phyloP scores from a whole-genome alignment of 2,888 invertebrate species.

The Tiliacea citrago region DNA sequence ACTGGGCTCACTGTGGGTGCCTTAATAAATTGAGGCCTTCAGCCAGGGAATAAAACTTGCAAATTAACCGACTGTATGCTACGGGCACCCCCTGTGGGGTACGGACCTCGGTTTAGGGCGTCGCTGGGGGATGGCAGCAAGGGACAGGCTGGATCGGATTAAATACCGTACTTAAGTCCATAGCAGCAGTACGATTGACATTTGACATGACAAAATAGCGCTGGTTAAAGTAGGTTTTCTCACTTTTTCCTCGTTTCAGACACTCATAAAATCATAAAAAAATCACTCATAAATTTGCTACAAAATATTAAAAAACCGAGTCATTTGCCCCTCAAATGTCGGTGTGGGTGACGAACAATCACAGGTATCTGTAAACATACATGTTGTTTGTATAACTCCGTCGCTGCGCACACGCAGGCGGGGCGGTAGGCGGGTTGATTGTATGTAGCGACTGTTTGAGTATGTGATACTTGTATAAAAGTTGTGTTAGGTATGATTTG shows the following conservation, averaged over 20 bases:
- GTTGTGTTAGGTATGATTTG: slow-evolving; percentile 27
- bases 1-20: too few relatives aligned
- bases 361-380: slow-evolving; percentile 72
- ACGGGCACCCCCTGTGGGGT: too few relatives aligned
- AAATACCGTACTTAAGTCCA: background rate
- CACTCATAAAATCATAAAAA: background rate
- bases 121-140: too few relatives aligned
- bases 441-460: slow-evolving; percentile 41
- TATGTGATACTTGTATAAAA: slow-evolving; percentile 36
- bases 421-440: slow-evolving; percentile 73
- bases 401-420: slow-evolving; percentile 76
- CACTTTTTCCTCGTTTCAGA: background rate
- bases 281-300: slow-evolving; percentile 10
- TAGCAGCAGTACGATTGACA: background rate
- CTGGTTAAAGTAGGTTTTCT: background rate
- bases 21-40: too few relatives aligned
- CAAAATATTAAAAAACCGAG: slow-evolving; percentile 28
- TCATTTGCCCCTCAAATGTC: slow-evolving; percentile 30
- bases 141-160: too few relatives aligned
- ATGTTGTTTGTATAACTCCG: slow-evolving; percentile 73
- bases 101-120: too few relatives aligned
- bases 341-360: slow-evolving; percentile 64
- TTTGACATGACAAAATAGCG: background rate
- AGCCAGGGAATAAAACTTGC: too few relatives aligned
- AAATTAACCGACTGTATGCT: too few relatives aligned